These are phyloP conservation scores for Scelioninae gen. 1 DNA, from an alignment of 2,888 invertebrate species.

Conservation along the genomic window DNA sequence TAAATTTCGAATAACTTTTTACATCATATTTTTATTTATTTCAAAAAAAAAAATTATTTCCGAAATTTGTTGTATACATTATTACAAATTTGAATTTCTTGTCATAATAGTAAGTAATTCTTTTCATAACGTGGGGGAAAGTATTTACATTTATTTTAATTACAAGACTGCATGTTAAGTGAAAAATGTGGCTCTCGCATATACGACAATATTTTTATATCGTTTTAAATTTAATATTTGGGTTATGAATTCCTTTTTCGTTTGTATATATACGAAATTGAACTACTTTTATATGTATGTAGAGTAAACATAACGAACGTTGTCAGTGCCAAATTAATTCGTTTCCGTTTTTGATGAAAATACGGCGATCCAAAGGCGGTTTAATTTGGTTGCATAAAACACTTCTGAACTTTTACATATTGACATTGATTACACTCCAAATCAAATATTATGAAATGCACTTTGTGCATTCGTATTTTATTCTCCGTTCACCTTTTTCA, in stretches of 20 bases:
- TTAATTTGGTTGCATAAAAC: constrained; percentile 56
- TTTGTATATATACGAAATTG: constrained; percentile 23
- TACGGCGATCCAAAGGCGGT: constrained; percentile 42
- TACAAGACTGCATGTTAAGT: too few species aligned
- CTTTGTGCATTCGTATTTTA: constrained; percentile 31
- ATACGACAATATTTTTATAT: constrained; percentile 25
- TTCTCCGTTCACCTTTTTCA: too few species aligned
- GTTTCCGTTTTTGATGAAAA: constrained; percentile 43
- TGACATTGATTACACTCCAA: constrained; percentile 58
- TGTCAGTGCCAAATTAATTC: constrained; percentile 59
- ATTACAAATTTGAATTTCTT: too few species aligned
- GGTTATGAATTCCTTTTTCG: constrained; percentile 48
- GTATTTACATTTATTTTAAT: too few species aligned
- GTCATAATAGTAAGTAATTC: too few species aligned
- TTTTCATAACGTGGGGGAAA: too few species aligned
- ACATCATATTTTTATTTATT: too few species aligned
- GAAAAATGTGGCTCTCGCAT: not conserved
- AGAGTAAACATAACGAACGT: constrained; percentile 46
- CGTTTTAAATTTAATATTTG: constrained; percentile 45
- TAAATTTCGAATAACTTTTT: too few species aligned
- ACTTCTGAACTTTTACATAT: constrained; percentile 51
- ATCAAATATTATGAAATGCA: constrained; percentile 58
- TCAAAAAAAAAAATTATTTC: too few species aligned
- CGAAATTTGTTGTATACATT: too few species aligned
- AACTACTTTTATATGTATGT: constrained; percentile 36